A percentile compares a stretch with the other conserved stretches of the same genome.
phyloP scores from a whole-genome alignment of 2,888 invertebrate genomes.

The Cancer borealis region DNA sequence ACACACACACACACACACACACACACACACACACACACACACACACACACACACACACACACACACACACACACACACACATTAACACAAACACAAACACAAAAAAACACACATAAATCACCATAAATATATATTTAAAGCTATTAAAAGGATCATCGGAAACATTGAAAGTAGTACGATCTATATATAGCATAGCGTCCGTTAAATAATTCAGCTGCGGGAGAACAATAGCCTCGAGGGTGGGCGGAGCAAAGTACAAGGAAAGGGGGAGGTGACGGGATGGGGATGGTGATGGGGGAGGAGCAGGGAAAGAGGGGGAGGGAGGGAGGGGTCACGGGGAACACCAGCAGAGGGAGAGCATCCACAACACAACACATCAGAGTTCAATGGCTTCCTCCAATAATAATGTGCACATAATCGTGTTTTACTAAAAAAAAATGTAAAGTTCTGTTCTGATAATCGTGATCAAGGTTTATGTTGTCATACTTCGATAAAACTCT shows the following conservation, averaged over 20 bases:
- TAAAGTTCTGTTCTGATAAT: neutral
- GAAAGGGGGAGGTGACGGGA: neutral
- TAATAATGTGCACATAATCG: neutral
- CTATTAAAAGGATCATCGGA: no score
- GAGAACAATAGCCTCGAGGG: neutral
- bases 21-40: no score
- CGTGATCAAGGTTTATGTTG: neutral
- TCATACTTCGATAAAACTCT: no score
- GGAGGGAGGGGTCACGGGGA: neutral
- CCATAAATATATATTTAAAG: neutral
- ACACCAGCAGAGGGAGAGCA: neutral
- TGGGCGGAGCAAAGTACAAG: neutral
- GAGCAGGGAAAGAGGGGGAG: neutral
- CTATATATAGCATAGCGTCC: neutral
- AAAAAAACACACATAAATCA: neutral
- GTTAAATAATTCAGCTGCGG: constrained; percentile 5
- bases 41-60: no score
- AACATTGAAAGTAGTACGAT: neutral
- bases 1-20: no score
- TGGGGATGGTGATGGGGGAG: neutral
- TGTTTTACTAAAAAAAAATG: no score
- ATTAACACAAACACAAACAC: no score
- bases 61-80: neutral
- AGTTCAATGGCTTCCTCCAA: neutral
- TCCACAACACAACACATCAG: neutral